Conservation (phyloP, 35 echinoderm and acorn worm genomes). For the Heliocidaris erythrogramma region DNA sequence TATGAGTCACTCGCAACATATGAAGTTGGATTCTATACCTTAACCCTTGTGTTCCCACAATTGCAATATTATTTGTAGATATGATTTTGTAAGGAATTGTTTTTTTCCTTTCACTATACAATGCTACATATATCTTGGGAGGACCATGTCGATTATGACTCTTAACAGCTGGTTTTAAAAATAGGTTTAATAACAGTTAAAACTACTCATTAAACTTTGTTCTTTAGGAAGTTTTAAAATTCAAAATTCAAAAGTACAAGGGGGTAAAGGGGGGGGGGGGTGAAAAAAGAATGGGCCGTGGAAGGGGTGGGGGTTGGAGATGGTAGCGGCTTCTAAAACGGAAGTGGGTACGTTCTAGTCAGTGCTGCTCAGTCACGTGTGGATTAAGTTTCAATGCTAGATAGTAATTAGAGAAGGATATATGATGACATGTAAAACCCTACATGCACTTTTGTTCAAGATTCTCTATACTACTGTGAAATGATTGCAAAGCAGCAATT, state of each 20-base stretch:
- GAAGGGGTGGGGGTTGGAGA: neutral
- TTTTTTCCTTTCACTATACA: too few species aligned
- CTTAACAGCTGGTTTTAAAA: too few species aligned
- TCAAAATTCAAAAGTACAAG: neutral
- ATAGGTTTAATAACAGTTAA: too few species aligned
- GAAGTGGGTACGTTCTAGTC: neutral
- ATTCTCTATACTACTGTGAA: neutral
- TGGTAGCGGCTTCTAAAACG: neutral
- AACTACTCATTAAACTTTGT: too few species aligned
- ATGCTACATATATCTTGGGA: too few species aligned
- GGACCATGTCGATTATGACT: too few species aligned
- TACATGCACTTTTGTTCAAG: neutral
- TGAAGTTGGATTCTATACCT: neutral
- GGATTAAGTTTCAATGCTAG: conserved; percentile 17
- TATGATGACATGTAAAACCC: neutral
- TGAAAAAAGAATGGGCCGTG: neutral
- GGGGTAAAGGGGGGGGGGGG: neutral
- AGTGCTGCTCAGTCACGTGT: neutral
- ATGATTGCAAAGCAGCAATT: neutral
- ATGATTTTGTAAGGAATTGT: too few species aligned
- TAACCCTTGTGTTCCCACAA: neutral
- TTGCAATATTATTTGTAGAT: too few species aligned
- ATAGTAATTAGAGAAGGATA: conserved; percentile 3
- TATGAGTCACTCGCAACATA: neutral
- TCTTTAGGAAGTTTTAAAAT: too few species aligned